Evolutionary conservation across 2,797 vertebrate species (phyloP), one percentile per base, ranked within the genome.

Genomic region (Lepidocolaptes lacrymiger): DNA sequence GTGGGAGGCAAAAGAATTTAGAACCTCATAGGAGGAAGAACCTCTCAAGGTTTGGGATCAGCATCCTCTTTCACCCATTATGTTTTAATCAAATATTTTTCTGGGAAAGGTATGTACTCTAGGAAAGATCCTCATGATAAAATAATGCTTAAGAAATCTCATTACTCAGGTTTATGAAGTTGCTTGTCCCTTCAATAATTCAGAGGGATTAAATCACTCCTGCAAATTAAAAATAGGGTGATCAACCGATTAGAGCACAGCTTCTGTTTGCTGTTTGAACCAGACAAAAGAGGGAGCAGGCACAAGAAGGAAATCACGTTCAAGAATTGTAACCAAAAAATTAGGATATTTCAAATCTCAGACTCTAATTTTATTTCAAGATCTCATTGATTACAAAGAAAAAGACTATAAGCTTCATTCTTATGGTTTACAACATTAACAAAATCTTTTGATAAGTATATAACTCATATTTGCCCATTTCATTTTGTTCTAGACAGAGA

Each of bases 91-190:
- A 89, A 43, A 44, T 83, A 32, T 76, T 87, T 94, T 88, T 56
- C 43, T 71, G 27, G 36, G 7, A 22, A 82, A 79, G 32, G 61
- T 62, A 44, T 39, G 37, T 67, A 46, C 34, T 80, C 44, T 83
- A 73, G 79, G 20, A 93, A 85, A 74, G 54, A 89, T 62, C 23
- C 27, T 80, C 16, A n/a, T 75, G 62, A 46, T 73, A 91, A 91
- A 93, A 88, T 48, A 89, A 85, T 21, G n/a, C 51, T 86, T 76
- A 75, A 85, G 24, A 62, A 93, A 90, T 92, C 73, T 92, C 85
- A 75, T 94, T 92, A 81, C 58, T 68, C 36, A 48, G 39, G 62
- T 88, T 91, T 90, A 78, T 84, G 85, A 91, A 91, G 43, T 81
- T 19, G 3, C n/a, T 95, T 88, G 24, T 34, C 48, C 30, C n/a